A percentile compares a stretch with the other conserved stretches of the same genome.
These are phyloP conservation scores for Alosa sapidissima DNA, from an alignment of 2,797 vertebrate genomes.

Conservation along the genomic window DNA sequence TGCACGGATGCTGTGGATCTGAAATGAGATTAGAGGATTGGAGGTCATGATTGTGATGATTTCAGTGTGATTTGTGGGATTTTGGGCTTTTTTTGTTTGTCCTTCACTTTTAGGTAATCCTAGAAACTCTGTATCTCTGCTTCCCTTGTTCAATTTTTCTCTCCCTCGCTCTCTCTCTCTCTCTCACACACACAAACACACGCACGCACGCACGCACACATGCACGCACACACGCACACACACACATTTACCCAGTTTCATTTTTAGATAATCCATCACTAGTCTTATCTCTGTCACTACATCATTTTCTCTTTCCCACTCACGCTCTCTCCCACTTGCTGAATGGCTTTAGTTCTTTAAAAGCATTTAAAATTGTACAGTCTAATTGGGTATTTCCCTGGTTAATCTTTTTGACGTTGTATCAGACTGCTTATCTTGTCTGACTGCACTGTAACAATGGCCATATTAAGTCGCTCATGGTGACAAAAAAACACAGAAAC, in stretches of 20 bases:
- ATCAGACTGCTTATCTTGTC: not conserved
- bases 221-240: no score
- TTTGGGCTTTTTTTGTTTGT: not conserved
- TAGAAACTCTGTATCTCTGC: not conserved
- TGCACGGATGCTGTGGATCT: not conserved
- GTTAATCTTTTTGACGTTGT: not conserved
- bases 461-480: not conserved
- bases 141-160: not conserved
- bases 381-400: not conserved
- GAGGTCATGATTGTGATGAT: not conserved
- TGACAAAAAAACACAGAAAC: not conserved
- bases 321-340: not conserved
- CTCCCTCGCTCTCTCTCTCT: not conserved
- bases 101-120: not conserved
- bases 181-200: not conserved
- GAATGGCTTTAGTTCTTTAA: not conserved
- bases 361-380: not conserved
- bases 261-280: not conserved
- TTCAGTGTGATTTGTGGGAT: not conserved
- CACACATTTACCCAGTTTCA: not conserved
- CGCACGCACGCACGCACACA: no score
- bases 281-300: not conserved
- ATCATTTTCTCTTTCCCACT: not conserved
- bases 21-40: not conserved
- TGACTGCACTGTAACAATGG: not conserved